Conservation (phyloP, 2,113 vertebrate genomes). For the Empidonax traillii region DNA sequence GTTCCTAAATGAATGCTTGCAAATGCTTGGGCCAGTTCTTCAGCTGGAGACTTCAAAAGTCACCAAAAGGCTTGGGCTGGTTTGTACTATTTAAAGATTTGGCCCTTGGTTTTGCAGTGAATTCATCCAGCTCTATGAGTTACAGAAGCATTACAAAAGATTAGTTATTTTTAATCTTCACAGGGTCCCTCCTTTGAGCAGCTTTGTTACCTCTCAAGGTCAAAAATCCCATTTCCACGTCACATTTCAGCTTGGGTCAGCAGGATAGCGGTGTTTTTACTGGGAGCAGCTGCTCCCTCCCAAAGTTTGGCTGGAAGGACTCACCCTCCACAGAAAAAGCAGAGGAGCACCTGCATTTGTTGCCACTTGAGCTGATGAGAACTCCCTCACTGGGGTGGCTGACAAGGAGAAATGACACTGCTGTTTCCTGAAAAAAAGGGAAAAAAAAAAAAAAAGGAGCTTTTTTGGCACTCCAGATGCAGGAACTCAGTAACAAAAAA, state of each 20-base stretch:
- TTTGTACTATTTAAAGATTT: neutral
- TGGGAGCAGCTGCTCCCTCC: constrained; percentile 20
- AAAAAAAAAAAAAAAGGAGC: neutral
- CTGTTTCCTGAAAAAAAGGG: neutral
- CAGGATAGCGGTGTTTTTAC: neutral
- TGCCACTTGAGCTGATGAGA: constrained; percentile 15
- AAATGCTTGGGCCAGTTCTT: neutral
- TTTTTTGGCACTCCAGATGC: neutral
- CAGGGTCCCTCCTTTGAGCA: neutral
- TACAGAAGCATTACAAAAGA: neutral
- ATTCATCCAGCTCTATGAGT: neutral
- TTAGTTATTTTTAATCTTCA: neutral
- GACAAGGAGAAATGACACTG: neutral
- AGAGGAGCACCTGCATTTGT: constrained; percentile 27
- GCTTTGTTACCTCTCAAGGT: neutral
- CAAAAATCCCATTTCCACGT: constrained; percentile 1
- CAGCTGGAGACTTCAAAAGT: neutral
- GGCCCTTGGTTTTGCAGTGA: neutral
- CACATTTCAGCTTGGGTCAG: neutral
- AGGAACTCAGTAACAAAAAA: neutral
- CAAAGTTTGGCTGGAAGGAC: neutral
- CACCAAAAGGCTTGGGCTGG: neutral
- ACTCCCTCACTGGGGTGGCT: neutral
- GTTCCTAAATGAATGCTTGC: neutral
- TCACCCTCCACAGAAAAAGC: neutral